Percentiles rank a stretch among this genome's conserved stretches.
Conservation (phyloP, 2,888 invertebrate species). For the Osedax fenrisi region DNA sequence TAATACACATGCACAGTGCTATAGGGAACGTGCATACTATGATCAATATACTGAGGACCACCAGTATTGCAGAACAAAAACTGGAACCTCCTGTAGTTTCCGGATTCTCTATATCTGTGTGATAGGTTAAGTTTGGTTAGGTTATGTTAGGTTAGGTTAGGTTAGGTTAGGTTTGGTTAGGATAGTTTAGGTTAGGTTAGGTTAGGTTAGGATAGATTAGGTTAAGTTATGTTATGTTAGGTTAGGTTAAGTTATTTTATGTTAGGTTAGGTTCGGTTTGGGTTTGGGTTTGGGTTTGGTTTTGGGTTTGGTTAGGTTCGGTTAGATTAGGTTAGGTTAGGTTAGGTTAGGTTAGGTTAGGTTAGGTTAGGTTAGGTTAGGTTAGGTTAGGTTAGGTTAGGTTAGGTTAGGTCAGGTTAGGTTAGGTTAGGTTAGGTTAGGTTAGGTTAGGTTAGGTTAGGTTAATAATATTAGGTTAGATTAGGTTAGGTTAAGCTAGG, state of each 20-base stretch:
- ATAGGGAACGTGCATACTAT: no score
- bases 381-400: conserved; percentile 6
- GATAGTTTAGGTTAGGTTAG: background rate
- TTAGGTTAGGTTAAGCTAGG: background rate
- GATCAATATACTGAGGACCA: no score
- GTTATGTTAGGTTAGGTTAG: no score
- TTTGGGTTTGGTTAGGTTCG: conserved; percentile 3
- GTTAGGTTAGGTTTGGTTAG: background rate
- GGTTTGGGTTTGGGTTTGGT: no score
- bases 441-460: conserved; percentile 14
- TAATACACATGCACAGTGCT: no score
- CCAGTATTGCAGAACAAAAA: no score
- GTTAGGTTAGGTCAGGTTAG: background rate
- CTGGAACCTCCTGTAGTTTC: no score
- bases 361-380: conserved; percentile 20
- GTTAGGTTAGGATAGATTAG: background rate
- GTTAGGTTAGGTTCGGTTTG: background rate
- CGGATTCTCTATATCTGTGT: no score
- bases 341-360: conserved; percentile 26
- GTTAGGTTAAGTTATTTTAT: no score
- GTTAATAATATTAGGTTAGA: background rate
- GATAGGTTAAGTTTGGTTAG: no score
- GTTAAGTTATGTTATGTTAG: no score
- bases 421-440: conserved; percentile 18
- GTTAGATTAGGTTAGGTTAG: conserved; percentile 8